phyloP scores from a whole-genome alignment of 2,888 invertebrate species.

The Branchipolynoe longqiensis region DNA sequence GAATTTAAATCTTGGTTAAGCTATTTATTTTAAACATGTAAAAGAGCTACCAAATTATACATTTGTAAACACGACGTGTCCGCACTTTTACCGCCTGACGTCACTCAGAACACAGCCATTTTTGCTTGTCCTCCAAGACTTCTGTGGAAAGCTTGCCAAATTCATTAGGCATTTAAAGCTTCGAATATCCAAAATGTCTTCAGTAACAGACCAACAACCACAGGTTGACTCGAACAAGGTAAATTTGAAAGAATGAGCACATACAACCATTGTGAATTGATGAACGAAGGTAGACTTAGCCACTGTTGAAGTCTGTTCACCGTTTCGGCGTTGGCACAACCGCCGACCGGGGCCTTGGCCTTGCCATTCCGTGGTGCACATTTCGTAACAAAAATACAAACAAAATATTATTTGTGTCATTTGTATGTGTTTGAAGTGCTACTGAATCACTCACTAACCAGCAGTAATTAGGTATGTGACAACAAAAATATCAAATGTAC shows the following conservation, averaged over 20 bases:
- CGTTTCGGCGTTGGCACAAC: neutral
- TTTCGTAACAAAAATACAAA: no score
- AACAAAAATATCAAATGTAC: no score
- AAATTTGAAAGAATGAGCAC: neutral
- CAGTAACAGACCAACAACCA: constrained; percentile 36
- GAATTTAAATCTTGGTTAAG: neutral
- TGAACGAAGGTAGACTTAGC: neutral
- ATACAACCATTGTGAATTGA: neutral
- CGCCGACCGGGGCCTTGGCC: neutral
- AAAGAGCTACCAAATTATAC: neutral
- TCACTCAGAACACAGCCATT: constrained; percentile 36
- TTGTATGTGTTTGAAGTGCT: no score
- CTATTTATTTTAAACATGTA: neutral
- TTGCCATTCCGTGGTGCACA: no score
- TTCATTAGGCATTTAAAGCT: neutral
- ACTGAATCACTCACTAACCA: no score
- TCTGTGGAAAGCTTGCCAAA: neutral
- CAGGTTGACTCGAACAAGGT: constrained; percentile 3
- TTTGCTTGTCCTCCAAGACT: constrained; percentile 9
- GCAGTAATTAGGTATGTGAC: no score
- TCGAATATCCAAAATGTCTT: constrained; percentile 27
- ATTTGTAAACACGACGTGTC: neutral
- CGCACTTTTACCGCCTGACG: constrained; percentile 37
- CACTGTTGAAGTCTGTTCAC: neutral
- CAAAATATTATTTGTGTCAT: no score